phyloP scores from a whole-genome alignment of 2,888 invertebrate genomes.

The Clivina fossor region DNA sequence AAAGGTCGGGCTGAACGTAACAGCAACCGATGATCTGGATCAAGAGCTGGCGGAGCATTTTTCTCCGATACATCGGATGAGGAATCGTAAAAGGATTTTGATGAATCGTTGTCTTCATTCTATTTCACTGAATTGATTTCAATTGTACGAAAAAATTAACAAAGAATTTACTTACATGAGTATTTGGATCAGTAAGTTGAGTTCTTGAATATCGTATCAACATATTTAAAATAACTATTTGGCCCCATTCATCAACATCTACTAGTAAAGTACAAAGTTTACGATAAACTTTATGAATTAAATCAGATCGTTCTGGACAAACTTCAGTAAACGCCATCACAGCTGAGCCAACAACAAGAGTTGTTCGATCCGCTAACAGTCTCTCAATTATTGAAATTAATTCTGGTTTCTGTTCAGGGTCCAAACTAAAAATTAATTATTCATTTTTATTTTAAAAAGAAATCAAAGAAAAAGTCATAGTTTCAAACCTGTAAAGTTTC shows the following conservation, averaged over 20 bases:
- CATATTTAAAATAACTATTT: slow-evolving; percentile 94
- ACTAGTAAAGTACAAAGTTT: slow-evolving; percentile 94
- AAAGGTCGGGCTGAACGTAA: slow-evolving; percentile 90
- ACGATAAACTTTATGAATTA: slow-evolving; percentile 94
- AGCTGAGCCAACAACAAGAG: slow-evolving; percentile 96
- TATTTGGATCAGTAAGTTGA: slow-evolving; percentile 87
- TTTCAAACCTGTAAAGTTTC: slow-evolving; percentile 93
- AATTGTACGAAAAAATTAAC: no score
- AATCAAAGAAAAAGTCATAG: no score
- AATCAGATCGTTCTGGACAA: slow-evolving; percentile 91
- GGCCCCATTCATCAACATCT: slow-evolving; percentile 99
- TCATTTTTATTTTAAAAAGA: no score
- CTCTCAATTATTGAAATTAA: slow-evolving; percentile 93
- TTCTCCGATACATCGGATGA: slow-evolving; percentile 55
- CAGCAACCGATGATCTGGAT: slow-evolving; percentile 88
- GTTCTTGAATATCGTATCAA: slow-evolving; percentile 92
- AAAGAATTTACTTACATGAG: slow-evolving; percentile 59
- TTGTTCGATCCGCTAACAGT: slow-evolving; percentile 91
- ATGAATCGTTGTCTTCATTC: slow-evolving; percentile 57
- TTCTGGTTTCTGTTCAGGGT: slow-evolving; percentile 94
- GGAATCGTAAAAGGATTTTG: slow-evolving; percentile 66
- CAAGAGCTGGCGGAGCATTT: slow-evolving; percentile 63
- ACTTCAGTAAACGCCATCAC: slow-evolving; percentile 99
- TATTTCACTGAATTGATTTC: no score
- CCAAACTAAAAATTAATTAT: no score